Base-by-base conservation (phyloP, 2,888 invertebrate genomes). In the Plebejus melissa region DNA sequence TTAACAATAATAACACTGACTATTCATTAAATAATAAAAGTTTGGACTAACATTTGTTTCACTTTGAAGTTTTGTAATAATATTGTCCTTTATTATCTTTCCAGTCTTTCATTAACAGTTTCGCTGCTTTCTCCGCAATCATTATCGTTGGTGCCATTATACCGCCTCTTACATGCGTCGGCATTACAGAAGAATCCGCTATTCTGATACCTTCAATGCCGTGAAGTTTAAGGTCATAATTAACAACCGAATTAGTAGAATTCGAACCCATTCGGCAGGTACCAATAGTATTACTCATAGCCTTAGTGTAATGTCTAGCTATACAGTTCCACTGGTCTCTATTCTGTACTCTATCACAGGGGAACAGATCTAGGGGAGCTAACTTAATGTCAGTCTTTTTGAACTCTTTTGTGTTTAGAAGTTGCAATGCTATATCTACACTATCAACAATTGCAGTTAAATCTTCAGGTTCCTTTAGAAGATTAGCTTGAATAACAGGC, bases 261-360 rank as follows among this genome's bases (percentile, higher is more conserved):
- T 92, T 91, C 58, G 83, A 87, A 32, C 94, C 94, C 93, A 94
- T 94, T 74, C 87, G 85, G 81, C 94, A 94, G 3, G 94, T 93
- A 7, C 94, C 94, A 77, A 94, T 84, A 4, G 94, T 93, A 79
- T 91, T 90, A 78, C 87, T 87, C 81, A 93, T 82, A 74, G 94
- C 90, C 84, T 89, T 93, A 28, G 94, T 94, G 75, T 91, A 93
- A 84, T 94, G 94, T 78, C 92, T 86, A 1, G 91, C 88, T 77
- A 94, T 88, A 82, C 94, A 94, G 77, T 91, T 93, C 94, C 94
- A 94, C 77, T 91, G 93, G 79, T 93, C 91, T 83, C 93, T 88
- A 78, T 90, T 91, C 70, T 81, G 87, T 74, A 93, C 79, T 78
- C 88, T 86, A 78, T 93, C 91, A 79, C 94, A 94, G 13, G 94